Conservation (phyloP, 2,797 vertebrate genomes). For the Tapirus indicus region DNA sequence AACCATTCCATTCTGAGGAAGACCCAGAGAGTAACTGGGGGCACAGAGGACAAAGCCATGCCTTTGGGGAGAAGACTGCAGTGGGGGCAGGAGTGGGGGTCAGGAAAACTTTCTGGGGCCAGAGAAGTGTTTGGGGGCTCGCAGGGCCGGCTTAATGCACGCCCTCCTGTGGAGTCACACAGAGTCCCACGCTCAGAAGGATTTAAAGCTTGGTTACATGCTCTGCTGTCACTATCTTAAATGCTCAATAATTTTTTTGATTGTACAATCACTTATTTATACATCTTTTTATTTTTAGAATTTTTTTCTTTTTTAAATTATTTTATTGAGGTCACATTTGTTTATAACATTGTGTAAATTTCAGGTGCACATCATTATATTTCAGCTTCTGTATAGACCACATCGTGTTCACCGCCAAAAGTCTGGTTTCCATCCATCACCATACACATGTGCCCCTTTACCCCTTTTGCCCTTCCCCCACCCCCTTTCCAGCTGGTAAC, state of each 20-base stretch:
- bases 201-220: neutral
- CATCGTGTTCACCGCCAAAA: no score
- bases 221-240: neutral
- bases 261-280: no score
- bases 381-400: no score
- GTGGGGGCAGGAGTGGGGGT: fast-evolving
- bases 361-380: no score
- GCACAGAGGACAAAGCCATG: neutral
- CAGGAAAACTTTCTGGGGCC: neutral
- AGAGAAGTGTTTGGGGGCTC: neutral
- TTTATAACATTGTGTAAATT: no score
- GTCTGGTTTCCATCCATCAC: no score
- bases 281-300: no score
- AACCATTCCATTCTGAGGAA: neutral
- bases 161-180: fast-evolving
- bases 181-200: neutral
- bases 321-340: no score
- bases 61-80: neutral
- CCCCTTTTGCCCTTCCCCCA: no score
- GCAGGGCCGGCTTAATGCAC: fast-evolving
- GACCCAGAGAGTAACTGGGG: neutral
- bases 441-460: no score
- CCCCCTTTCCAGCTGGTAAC: no score
- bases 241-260: neutral
- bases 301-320: no score